phyloP scores from a whole-genome alignment of 2,113 vertebrate genomes.

The Phylloscopus trochilus region DNA sequence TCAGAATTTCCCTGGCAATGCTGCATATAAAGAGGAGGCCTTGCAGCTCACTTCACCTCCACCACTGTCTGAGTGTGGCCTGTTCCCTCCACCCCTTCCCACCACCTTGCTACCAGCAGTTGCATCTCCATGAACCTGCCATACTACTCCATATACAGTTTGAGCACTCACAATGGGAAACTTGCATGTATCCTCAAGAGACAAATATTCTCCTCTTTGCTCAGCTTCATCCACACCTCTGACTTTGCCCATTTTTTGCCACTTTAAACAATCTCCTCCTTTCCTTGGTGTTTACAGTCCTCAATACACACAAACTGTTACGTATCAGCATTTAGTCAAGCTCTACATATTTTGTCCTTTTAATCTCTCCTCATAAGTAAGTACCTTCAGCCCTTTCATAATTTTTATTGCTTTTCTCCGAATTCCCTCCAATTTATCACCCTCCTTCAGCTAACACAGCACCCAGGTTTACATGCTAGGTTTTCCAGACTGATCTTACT shows the following conservation, averaged over 20 bases:
- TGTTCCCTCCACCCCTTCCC: background rate
- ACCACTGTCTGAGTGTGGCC: background rate
- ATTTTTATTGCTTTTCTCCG: constrained; percentile 29
- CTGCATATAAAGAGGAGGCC: background rate
- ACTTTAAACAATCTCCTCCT: background rate
- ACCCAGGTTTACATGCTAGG: background rate
- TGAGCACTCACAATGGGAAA: background rate
- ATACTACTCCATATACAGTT: background rate
- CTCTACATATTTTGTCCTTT: constrained; percentile 28
- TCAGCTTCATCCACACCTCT: background rate
- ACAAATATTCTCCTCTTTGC: background rate
- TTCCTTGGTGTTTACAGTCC: constrained; percentile 13
- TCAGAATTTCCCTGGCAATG: background rate
- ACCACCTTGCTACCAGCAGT: background rate
- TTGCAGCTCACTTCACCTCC: background rate
- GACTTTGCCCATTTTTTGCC: background rate
- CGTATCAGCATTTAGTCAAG: background rate
- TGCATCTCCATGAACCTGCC: background rate
- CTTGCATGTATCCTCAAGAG: background rate
- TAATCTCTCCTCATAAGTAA: constrained; percentile 39
- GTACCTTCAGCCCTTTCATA: background rate
- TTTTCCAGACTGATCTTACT: constrained; percentile 11
- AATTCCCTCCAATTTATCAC: constrained; percentile 33
- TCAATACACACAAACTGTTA: background rate
- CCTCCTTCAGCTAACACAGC: background rate